Conservation (phyloP, 2,888 invertebrate species). For the Agrochola circellaris region DNA sequence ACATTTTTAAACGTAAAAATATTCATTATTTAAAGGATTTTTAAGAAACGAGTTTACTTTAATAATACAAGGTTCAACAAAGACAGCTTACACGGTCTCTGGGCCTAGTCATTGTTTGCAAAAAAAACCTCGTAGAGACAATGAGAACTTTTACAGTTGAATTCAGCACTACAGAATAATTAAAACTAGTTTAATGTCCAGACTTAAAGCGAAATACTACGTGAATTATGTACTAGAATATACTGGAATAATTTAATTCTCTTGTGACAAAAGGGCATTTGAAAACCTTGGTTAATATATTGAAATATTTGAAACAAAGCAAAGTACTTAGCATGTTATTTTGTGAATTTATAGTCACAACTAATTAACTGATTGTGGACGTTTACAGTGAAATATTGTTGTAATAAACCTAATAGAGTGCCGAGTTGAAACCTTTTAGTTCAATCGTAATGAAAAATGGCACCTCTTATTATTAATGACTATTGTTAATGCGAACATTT, state of each 20-base stretch:
- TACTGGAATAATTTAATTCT: conserved; percentile 38
- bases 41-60: not conserved
- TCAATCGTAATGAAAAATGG: conserved; percentile 62
- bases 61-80: conserved; percentile 26
- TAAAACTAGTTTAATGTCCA: conserved; percentile 45
- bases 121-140: conserved; percentile 31
- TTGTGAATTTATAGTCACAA: conserved; percentile 68
- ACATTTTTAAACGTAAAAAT: not conserved
- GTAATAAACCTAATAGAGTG: conserved; percentile 68
- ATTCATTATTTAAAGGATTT: not conserved
- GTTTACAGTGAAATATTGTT: conserved; percentile 69
- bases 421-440: conserved; percentile 63
- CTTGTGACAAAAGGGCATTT: conserved; percentile 55
- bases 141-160: conserved; percentile 46
- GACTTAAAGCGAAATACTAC: conserved; percentile 30
- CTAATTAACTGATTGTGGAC: conserved; percentile 74
- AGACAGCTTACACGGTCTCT: conserved; percentile 30
- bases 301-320: conserved; percentile 61
- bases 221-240: conserved; percentile 41
- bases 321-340: conserved; percentile 62
- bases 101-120: conserved; percentile 29
- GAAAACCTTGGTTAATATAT: conserved; percentile 48
- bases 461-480: conserved; percentile 38
- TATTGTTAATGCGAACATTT: conserved; percentile 32
- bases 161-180: conserved; percentile 49